Percentiles rank a stretch among this genome's conserved stretches.
Evolutionary conservation across 2,888 invertebrate genomes (phyloP).

Genomic region (Drosophila aldrichi): DNA sequence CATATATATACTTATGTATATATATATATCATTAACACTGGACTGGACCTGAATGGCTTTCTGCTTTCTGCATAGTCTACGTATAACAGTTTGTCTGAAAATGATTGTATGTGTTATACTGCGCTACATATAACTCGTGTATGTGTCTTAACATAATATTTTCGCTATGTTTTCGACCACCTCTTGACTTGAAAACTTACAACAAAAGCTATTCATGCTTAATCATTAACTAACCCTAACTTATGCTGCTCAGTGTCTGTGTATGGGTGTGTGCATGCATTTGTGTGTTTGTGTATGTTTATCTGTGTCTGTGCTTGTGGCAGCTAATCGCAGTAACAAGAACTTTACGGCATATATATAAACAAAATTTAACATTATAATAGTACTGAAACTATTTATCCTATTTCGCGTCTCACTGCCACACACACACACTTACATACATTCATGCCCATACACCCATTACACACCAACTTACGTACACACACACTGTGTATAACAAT

Average conservation of each 20-base stretch:
- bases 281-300: constrained; percentile 5
- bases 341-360: constrained; percentile 12
- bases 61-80: too few species aligned
- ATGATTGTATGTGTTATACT: too few species aligned
- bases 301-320: neutral
- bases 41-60: too few species aligned
- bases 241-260: constrained; percentile 35
- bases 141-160: constrained; percentile 12
- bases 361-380: constrained; percentile 13
- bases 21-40: too few species aligned
- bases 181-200: constrained; percentile 17
- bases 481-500: neutral
- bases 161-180: constrained; percentile 14
- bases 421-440: neutral
- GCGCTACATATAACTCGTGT: constrained; percentile 9
- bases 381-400: constrained; percentile 9
- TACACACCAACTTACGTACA: neutral
- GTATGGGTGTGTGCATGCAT: constrained; percentile 10
- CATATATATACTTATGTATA: constrained; percentile 5
- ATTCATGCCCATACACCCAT: too few species aligned
- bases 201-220: constrained; percentile 14
- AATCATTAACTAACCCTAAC: constrained; percentile 38
- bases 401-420: neutral
- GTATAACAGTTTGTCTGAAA: too few species aligned
- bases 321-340: constrained; percentile 11